A percentile compares a stretch with the other conserved stretches of the same genome.
Conservation (phyloP, 2,113 vertebrate species). For the Anguilla rostrata region DNA sequence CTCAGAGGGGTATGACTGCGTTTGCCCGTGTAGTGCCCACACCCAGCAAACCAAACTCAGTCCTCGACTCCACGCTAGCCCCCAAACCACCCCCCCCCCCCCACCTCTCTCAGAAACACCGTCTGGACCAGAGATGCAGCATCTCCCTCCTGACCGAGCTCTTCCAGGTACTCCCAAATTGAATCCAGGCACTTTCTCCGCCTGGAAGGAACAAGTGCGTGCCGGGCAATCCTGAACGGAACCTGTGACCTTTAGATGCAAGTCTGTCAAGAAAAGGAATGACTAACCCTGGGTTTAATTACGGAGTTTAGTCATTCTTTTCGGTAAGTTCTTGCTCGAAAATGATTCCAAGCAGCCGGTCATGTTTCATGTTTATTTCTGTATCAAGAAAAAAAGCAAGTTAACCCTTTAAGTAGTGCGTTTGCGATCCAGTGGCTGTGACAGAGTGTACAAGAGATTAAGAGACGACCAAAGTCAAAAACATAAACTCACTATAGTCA, state of each 20-base stretch:
- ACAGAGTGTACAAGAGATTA: neutral
- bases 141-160: neutral
- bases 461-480: no score
- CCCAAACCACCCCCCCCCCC: neutral
- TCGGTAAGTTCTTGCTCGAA: neutral
- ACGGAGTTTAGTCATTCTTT: neutral
- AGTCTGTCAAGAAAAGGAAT: neutral
- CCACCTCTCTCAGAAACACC: neutral
- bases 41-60: neutral
- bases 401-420: neutral
- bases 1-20: neutral
- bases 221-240: neutral
- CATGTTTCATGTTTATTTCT: neutral
- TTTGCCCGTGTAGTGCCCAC: neutral
- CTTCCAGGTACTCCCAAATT: neutral
- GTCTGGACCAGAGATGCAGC: neutral
- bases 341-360: neutral
- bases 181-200: neutral
- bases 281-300: conserved; percentile 11
- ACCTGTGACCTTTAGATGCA: neutral
- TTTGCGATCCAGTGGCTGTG: neutral
- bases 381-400: neutral
- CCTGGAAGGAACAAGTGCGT: neutral
- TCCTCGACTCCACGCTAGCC: neutral
- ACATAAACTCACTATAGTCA: neutral